Conservation (phyloP, 2,888 invertebrate species). For the Cantharis flavilabris region DNA sequence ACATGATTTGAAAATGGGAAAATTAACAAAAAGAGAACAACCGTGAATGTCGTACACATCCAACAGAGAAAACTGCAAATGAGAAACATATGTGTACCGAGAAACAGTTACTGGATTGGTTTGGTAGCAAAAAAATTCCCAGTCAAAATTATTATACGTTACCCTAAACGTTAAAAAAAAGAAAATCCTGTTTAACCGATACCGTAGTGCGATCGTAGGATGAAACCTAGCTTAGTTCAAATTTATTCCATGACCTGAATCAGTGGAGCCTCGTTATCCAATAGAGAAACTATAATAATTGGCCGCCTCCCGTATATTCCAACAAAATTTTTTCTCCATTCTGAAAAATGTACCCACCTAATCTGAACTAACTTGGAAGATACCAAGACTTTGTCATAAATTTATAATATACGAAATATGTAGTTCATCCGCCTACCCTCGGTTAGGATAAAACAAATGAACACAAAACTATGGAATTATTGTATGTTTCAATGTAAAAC, state of each 20-base stretch:
- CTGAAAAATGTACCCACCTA: neutral
- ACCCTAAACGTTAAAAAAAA: neutral
- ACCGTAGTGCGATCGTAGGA: neutral
- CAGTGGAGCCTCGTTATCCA: neutral
- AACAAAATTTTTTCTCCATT: neutral
- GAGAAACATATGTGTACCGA: neutral
- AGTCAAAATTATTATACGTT: neutral
- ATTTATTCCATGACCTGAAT: neutral
- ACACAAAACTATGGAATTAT: neutral
- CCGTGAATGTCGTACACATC: neutral
- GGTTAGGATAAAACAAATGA: neutral
- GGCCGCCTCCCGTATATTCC: neutral
- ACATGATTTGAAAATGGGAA: neutral
- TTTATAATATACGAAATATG: neutral
- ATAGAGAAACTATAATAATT: neutral
- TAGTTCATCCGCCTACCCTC: neutral
- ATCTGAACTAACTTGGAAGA: neutral
- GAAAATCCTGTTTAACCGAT: neutral
- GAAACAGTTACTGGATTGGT: neutral
- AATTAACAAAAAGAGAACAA: neutral
- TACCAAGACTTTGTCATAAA: neutral
- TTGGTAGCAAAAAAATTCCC: neutral
- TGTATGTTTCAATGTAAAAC: neutral
- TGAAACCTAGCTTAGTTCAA: neutral
- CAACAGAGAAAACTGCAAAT: neutral